Evolutionary conservation across 2,113 vertebrate species (phyloP).

Genomic region (Varanus salvator): DNA sequence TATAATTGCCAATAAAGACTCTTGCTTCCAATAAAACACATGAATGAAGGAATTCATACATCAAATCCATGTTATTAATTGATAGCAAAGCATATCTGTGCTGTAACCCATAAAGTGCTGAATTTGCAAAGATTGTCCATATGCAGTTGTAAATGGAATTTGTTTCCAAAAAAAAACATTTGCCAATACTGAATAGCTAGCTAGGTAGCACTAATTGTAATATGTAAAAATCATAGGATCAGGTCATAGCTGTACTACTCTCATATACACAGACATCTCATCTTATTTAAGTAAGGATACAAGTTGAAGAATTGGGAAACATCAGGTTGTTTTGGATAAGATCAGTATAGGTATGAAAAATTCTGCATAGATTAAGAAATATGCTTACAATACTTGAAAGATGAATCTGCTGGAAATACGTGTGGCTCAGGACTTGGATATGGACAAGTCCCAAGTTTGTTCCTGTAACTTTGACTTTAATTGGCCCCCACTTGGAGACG

Average conservation of each 20-base stretch:
- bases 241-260: not conserved
- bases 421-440: not conserved
- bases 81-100: conserved; percentile 11
- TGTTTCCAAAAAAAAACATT: not conserved
- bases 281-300: not conserved
- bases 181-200: not conserved
- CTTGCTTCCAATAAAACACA: conserved; percentile 19
- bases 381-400: not conserved
- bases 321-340: not conserved
- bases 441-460: not conserved
- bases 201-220: too few relatives aligned
- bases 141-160: conserved; percentile 6
- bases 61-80: conserved; percentile 19
- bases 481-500: not conserved
- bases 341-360: not conserved
- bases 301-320: not conserved
- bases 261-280: not conserved
- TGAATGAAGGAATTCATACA: conserved; percentile 2
- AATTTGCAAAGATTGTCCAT: conserved; percentile 12
- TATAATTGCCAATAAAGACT: conserved; percentile 24
- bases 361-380: not conserved
- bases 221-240: not conserved
- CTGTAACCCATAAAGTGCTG: conserved; percentile 2
- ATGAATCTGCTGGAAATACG: not conserved
- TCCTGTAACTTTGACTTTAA: not conserved